A percentile compares a stretch with the other conserved stretches of the same genome.
Conservation (phyloP, 2,797 vertebrate genomes). For the Discoglossus pictus region DNA sequence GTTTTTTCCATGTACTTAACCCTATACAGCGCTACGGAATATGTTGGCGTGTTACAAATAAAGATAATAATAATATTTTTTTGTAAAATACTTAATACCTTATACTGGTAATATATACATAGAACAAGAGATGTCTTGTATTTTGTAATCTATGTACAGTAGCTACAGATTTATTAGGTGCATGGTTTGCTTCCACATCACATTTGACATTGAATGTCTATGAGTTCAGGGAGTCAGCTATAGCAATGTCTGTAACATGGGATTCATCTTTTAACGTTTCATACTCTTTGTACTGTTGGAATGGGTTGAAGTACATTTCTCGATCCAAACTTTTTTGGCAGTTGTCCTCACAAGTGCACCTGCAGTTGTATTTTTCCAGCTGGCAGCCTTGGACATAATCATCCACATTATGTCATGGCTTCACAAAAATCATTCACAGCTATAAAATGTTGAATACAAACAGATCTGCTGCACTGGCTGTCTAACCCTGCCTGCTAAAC, state of each 20-base stretch:
- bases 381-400: conserved; percentile 45
- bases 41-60: too few relatives aligned
- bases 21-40: too few relatives aligned
- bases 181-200: conserved; percentile 24
- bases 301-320: conserved; percentile 31
- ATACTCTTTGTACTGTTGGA: conserved; percentile 41
- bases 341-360: conserved; percentile 23
- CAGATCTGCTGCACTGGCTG: conserved; percentile 18
- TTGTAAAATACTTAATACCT: neutral
- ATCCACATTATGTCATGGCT: conserved; percentile 46
- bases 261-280: conserved; percentile 39
- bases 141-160: conserved; percentile 38
- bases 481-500: conserved; percentile 22
- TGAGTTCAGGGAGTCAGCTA: conserved; percentile 24
- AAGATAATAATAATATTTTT: too few relatives aligned
- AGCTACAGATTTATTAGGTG: conserved; percentile 41
- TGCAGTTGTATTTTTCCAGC: conserved; percentile 44
- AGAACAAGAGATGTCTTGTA: neutral
- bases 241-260: conserved; percentile 40
- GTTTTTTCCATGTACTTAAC: too few relatives aligned
- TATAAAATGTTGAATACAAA: conserved; percentile 38
- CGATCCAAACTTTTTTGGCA: conserved; percentile 43
- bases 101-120: neutral
- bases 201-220: conserved; percentile 40
- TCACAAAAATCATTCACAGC: conserved; percentile 38